Conservation (phyloP, 2,888 invertebrate species). For the Parnassius smintheus region DNA sequence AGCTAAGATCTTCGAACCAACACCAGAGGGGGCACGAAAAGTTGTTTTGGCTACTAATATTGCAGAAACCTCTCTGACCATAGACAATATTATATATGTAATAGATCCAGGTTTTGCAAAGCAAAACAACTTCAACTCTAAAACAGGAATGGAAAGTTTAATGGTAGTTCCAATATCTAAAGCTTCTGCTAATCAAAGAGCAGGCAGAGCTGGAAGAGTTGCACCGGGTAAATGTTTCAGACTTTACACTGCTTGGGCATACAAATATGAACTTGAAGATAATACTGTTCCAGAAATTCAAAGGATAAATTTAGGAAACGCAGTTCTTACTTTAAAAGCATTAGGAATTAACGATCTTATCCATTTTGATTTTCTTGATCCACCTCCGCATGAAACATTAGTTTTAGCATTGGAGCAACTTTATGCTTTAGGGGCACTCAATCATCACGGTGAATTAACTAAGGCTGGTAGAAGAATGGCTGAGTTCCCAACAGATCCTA, state of each 20-base stretch:
- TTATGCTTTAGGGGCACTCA: constrained; percentile 97
- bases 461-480: constrained; percentile 99
- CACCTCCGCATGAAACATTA: constrained; percentile 96
- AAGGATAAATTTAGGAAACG: constrained; percentile 98
- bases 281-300: constrained; percentile 99
- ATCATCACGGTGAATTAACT: constrained; percentile 98
- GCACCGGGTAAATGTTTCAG: constrained; percentile 99
- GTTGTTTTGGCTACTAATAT: constrained; percentile 99
- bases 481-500: constrained; percentile 99
- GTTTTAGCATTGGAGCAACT: constrained; percentile 97
- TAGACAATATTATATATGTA: constrained; percentile 99
- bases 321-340: constrained; percentile 97
- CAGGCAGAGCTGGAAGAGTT: constrained; percentile 96
- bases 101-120: constrained; percentile 99
- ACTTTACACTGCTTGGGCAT: constrained; percentile 99
- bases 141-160: constrained; percentile 99
- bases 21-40: constrained; percentile 97
- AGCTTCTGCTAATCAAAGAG: constrained; percentile 98
- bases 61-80: constrained; percentile 99
- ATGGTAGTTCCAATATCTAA: constrained; percentile 99
- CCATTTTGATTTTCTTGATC: constrained; percentile 99
- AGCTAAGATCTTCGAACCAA: constrained; percentile 98
- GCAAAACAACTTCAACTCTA: constrained; percentile 98
- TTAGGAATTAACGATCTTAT: constrained; percentile 98
- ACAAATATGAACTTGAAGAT: constrained; percentile 98